Evolutionary conservation across 2,113 vertebrate genomes (phyloP), one percentile per base, ranked within the genome.

Genomic region (Scomber scombrus): DNA sequence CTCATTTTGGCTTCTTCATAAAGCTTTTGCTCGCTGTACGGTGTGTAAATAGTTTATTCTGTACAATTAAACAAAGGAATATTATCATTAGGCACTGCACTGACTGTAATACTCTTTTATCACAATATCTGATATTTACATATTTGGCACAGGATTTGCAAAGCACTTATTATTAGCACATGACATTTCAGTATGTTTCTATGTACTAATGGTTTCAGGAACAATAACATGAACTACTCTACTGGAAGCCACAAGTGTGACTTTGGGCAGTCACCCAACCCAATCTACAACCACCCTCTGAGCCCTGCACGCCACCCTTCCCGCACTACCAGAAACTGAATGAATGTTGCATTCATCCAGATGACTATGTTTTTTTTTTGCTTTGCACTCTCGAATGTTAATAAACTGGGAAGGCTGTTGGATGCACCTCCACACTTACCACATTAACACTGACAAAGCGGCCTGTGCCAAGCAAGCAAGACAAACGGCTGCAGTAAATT

Each of bases 401-500:
- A 89, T 79, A 90, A 88, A 84, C 51, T 34, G 51, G 52, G 72
- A 63, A 74, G 78, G 73, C 61, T 80, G 47, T 46, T 67, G 75
- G 63, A 60, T 81, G 80, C 78, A 87, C 77, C 78, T 75, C 71
- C 69, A 74, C 66, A 82, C 83, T 85, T 66, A 75, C 58, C 83
- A 84, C 88, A 87, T 90, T 80, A 92, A 86, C 88, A 80, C 82
- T 78, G 91, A 91, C 89, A 90, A 78, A 89, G 83, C 49, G 46
- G 54, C 75, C 67, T 13, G 64, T 74, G 71, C 88, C 90, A 85
- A 87, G 84, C 84, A 23, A 84, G 65, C 19, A 84, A 93, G 89
- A 92, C 80, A 87, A 84, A 92, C 85, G 63, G 70, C 71, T 67
- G 82, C 89, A 88, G 82, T 92, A 90, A 90, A 92, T 92, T 84